Percentiles rank a stretch among this genome's conserved stretches.
These are phyloP conservation scores for Hydrochoerus hydrochaeris DNA, from an alignment of 2,113 vertebrate species.

Conservation along the genomic window DNA sequence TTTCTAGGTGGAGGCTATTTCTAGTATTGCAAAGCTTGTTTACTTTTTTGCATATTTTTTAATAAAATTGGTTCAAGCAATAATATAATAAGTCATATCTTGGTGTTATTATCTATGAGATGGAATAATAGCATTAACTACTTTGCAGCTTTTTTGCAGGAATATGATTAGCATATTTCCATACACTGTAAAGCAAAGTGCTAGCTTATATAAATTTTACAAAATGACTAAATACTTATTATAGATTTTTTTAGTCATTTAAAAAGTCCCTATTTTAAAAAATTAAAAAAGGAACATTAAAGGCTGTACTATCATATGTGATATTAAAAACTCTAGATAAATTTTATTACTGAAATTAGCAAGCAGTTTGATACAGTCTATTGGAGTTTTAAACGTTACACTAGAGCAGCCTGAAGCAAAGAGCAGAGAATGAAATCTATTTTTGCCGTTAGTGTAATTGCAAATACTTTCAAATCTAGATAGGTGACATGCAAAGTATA, in stretches of 20 bases:
- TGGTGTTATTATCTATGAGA: neutral
- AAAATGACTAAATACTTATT: neutral
- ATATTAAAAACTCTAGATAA: neutral
- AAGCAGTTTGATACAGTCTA: neutral
- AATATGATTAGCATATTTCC: neutral
- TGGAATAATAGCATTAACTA: neutral
- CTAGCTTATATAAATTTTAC: neutral
- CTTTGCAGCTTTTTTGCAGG: neutral
- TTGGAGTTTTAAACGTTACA: neutral
- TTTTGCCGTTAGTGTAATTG: neutral
- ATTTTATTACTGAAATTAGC: neutral
- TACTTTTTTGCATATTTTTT: neutral
- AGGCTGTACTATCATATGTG: neutral
- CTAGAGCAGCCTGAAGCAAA: neutral
- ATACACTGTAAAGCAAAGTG: neutral
- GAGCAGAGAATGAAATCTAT: neutral
- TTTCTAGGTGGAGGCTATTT: neutral
- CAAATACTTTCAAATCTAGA: neutral
- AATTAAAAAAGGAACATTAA: neutral
- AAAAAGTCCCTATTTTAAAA: neutral
- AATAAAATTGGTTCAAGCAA: neutral
- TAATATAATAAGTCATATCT: neutral
- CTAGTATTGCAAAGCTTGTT: neutral
- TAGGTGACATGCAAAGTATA: neutral
- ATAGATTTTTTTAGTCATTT: neutral